Evolutionary conservation across 2,797 vertebrate genomes (phyloP), one percentile per base, ranked within the genome.

Genomic region (Silurus aristotelis): DNA sequence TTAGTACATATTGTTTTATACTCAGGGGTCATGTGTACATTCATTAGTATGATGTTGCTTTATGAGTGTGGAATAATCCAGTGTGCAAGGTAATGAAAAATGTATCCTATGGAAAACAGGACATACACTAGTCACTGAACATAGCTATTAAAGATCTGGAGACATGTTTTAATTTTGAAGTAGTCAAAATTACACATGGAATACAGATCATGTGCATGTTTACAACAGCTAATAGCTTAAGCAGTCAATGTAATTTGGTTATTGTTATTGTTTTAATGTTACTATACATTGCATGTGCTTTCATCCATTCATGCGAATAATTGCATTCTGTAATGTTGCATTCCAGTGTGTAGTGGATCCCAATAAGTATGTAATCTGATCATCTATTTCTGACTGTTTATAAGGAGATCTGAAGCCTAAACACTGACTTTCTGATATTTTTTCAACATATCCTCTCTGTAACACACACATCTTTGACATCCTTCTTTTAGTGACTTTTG

Each of bases 261-360:
- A 55, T 27, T 75, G 13, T 75, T 73, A 15, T 1, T 15, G 55
- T 56, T 76, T 56, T 43, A 60, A 27, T 61, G 31, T 43, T 15
- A 43, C 27, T n/a, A 19, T n/a, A 27, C 60, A 27, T 6, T 12
- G 6, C 0, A n/a, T 75, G 52, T 31, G 25, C 25, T 56, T 76
- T 76, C 14, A 56, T 58, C 25, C 25, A 76, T 6, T 46, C 20
- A 43, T 78, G 9, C 43, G 31, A 61, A 60, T 38, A 43, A 78
- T 13, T 60, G 17, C 25, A 77, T 58, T 60, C 25, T 77, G 55
- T 38, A 79, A 84, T 5, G 80, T 75, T n/a, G 27, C 55, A 56
- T 25, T n/a, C 15, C 48, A 85, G 80, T 85, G 80, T 81, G 78
- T 85, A 85, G 63, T 82, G 43, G 20, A 79, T 25, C 68, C 52